phyloP scores from a whole-genome alignment of 2,113 vertebrate species.

The Lutjanus erythropterus region DNA sequence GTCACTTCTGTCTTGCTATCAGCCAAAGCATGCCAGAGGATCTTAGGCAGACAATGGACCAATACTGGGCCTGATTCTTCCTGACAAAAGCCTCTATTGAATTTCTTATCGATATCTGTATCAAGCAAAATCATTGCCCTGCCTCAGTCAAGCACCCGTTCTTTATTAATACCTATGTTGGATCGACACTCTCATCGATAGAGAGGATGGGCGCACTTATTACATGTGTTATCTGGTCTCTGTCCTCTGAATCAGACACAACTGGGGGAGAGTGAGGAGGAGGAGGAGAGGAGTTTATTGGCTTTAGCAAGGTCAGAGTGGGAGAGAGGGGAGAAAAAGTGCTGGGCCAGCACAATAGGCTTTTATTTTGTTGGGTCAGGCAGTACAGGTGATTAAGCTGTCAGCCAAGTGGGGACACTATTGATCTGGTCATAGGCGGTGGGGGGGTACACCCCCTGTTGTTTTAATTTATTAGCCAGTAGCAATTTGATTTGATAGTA shows the following conservation, averaged over 20 bases:
- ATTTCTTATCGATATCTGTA: constrained; percentile 71
- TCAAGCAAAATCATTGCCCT: constrained; percentile 61
- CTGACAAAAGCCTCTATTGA: constrained; percentile 61
- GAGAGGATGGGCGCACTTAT: constrained; percentile 61
- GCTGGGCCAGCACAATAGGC: constrained; percentile 71
- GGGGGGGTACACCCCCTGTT: constrained; percentile 46
- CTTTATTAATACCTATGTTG: constrained; percentile 63
- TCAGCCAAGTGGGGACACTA: constrained; percentile 76
- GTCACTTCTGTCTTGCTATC: constrained; percentile 63
- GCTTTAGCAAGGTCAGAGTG: constrained; percentile 79
- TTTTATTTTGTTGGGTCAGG: constrained; percentile 82
- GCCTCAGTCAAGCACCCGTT: constrained; percentile 46
- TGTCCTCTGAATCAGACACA: constrained; percentile 62
- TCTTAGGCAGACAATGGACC: constrained; percentile 60
- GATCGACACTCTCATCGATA: constrained; percentile 56
- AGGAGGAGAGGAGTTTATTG: constrained; percentile 68
- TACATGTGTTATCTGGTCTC: constrained; percentile 68
- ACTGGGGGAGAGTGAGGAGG: constrained; percentile 3
- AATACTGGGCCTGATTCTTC: constrained; percentile 42
- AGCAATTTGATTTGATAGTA: constrained; percentile 65
- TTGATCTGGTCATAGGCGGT: constrained; percentile 68
- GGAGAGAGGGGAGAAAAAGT: constrained; percentile 60
- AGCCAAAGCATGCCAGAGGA: constrained; percentile 46
- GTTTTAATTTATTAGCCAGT: constrained; percentile 77
- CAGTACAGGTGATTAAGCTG: constrained; percentile 76